A percentile compares a stretch with the other conserved stretches of the same genome.
These are phyloP conservation scores for Oxygymnocypris stewartii DNA, from an alignment of 2,113 vertebrate species.

Conservation along the genomic window DNA sequence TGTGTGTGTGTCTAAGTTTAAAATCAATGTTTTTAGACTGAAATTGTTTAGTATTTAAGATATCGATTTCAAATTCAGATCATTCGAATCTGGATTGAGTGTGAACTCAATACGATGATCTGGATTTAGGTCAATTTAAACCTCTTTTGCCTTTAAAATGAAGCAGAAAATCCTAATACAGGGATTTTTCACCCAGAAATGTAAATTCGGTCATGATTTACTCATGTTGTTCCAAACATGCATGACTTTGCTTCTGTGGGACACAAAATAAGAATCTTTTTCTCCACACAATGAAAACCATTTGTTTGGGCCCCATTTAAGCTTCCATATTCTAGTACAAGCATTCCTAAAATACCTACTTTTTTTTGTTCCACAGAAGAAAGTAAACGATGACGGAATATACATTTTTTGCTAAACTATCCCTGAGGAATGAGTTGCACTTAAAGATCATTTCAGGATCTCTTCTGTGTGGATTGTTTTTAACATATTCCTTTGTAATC, in stretches of 20 bases:
- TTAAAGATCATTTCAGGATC: neutral
- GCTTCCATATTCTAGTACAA: neutral
- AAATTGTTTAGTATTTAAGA: slow-evolving; percentile 25
- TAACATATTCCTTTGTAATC: slow-evolving; percentile 17
- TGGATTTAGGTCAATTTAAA: neutral
- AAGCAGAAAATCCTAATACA: neutral
- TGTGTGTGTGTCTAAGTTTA: neutral
- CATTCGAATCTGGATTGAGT: neutral
- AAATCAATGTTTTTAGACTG: neutral
- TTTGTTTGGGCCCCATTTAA: neutral
- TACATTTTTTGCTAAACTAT: neutral
- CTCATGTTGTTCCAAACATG: neutral
- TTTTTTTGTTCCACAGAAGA: neutral
- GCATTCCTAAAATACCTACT: neutral
- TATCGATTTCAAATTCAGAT: slow-evolving; percentile 2
- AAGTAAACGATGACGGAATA: neutral
- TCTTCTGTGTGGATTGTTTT: slow-evolving; percentile 21
- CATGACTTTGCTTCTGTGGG: neutral
- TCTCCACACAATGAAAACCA: neutral
- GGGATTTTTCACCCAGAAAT: neutral
- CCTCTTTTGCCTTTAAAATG: neutral
- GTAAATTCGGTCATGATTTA: neutral
- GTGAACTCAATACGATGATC: slow-evolving; percentile 19
- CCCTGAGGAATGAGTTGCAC: slow-evolving; percentile 11
- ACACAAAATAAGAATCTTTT: neutral